A percentile compares a stretch with the other conserved stretches of the same genome.
phyloP scores from a whole-genome alignment of 2,113 vertebrate genomes.

The Hyperopisus bebe region DNA sequence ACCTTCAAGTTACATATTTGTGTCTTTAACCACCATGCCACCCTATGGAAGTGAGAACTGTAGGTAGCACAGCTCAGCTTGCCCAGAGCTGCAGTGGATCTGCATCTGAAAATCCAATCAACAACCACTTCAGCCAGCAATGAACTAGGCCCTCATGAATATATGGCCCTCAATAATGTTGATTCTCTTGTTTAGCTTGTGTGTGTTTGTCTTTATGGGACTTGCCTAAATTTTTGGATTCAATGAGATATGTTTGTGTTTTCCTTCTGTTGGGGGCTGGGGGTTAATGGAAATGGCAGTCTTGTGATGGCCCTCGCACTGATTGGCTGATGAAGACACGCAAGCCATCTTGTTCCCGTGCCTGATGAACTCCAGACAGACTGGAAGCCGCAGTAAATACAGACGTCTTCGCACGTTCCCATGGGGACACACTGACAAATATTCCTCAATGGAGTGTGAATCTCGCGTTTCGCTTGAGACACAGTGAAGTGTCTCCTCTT shows the following conservation, averaged over 20 bases:
- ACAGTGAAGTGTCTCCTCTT: not conserved
- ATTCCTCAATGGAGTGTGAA: constrained; percentile 4
- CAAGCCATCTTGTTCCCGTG: not conserved
- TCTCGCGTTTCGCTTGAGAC: not conserved
- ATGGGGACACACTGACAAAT: constrained; percentile 7
- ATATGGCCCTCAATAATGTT: constrained; percentile 34
- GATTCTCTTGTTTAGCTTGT: constrained; percentile 48
- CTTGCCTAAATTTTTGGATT: constrained; percentile 49
- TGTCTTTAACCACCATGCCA: not conserved
- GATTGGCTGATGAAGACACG: not conserved
- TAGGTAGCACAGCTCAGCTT: not conserved
- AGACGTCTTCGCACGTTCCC: not conserved
- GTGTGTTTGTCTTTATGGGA: constrained; percentile 47
- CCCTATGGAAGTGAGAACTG: not conserved
- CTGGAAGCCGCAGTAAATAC: not conserved
- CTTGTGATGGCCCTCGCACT: not conserved
- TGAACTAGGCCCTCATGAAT: not conserved
- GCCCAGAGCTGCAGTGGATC: not conserved
- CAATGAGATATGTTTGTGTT: constrained; percentile 38
- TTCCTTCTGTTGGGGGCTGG: not conserved
- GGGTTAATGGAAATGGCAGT: not conserved
- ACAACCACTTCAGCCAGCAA: not conserved
- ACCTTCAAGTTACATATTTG: not conserved
- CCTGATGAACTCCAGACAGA: not conserved
- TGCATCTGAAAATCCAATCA: not conserved